Evolutionary conservation across 2,888 invertebrate species (phyloP).

Genomic region (Polietes domitor): DNA sequence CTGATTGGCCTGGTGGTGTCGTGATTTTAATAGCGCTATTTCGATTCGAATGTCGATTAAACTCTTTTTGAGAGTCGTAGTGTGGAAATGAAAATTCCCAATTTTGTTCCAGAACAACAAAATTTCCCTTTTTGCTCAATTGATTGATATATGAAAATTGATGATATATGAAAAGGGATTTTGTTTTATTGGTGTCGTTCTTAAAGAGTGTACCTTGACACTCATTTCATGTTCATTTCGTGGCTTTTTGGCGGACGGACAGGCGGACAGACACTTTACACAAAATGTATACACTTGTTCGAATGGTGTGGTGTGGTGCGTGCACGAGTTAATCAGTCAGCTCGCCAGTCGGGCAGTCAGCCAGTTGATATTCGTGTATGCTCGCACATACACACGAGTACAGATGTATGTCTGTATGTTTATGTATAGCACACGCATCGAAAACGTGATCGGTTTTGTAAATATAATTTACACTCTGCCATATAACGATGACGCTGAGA

Average conservation of each 20-base stretch:
- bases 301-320: background rate
- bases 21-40: background rate
- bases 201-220: constrained; percentile 46
- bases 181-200: constrained; percentile 15
- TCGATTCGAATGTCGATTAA: constrained; percentile 12
- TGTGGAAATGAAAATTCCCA: background rate
- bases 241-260: background rate
- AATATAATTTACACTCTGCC: constrained; percentile 26
- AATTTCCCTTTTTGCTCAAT: background rate
- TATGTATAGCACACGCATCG: constrained; percentile 48
- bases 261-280: constrained; percentile 12
- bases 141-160: constrained; percentile 21
- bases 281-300: constrained; percentile 25
- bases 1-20: constrained; percentile 39
- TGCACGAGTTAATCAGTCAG: constrained; percentile 3
- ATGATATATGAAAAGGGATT: background rate
- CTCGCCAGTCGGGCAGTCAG: background rate
- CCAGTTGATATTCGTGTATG: constrained; percentile 52
- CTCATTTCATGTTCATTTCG: constrained; percentile 20
- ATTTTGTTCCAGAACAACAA: background rate
- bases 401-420: too few relatives aligned
- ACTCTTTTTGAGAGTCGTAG: background rate
- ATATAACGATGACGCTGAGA: constrained; percentile 9
- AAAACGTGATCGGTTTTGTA: constrained; percentile 51
- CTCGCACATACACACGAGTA: background rate